A percentile compares a stretch with the other conserved stretches of the same genome.
These are phyloP conservation scores for Nannoperca australis DNA, from an alignment of 2,797 vertebrate species.

Conservation along the genomic window DNA sequence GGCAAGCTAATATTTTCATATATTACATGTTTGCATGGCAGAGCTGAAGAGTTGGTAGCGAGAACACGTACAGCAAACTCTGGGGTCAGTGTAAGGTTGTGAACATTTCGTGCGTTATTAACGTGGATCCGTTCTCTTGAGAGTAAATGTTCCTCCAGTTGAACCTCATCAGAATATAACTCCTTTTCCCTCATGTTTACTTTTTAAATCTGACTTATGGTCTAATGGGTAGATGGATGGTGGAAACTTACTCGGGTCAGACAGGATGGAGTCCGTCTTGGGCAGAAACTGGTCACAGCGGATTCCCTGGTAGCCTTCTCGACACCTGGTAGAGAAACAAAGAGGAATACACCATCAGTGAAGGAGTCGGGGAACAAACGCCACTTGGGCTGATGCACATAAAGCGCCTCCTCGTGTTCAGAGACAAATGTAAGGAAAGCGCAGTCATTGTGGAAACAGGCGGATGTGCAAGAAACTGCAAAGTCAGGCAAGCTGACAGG, in stretches of 20 bases:
- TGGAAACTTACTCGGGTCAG: constrained; percentile 93
- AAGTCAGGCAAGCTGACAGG: constrained; percentile 14
- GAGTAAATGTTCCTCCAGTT: constrained; percentile 3
- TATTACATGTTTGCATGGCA: constrained; percentile 8
- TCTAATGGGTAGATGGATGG: neutral
- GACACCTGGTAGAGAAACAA: constrained; percentile 87
- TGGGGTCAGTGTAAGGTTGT: neutral
- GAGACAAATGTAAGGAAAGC: neutral
- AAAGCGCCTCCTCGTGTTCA: neutral
- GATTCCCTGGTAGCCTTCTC: constrained; percentile 98
- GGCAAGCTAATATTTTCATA: neutral
- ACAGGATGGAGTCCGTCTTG: constrained; percentile 98
- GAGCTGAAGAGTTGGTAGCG: neutral
- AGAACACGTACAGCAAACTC: constrained; percentile 3
- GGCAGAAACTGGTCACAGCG: constrained; percentile 99
- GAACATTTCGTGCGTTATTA: neutral
- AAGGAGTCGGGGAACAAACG: neutral
- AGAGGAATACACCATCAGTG: constrained; percentile 5
- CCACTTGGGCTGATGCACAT: neutral
- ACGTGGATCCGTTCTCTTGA: neutral
- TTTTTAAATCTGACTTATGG: neutral
- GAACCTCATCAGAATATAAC: neutral
- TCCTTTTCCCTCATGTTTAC: neutral
- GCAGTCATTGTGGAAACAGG: neutral
- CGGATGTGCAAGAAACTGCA: constrained; percentile 19